Percentiles rank a stretch among this genome's conserved stretches.
Conservation (phyloP, 2,797 vertebrate species). For the Halcyon badia region DNA sequence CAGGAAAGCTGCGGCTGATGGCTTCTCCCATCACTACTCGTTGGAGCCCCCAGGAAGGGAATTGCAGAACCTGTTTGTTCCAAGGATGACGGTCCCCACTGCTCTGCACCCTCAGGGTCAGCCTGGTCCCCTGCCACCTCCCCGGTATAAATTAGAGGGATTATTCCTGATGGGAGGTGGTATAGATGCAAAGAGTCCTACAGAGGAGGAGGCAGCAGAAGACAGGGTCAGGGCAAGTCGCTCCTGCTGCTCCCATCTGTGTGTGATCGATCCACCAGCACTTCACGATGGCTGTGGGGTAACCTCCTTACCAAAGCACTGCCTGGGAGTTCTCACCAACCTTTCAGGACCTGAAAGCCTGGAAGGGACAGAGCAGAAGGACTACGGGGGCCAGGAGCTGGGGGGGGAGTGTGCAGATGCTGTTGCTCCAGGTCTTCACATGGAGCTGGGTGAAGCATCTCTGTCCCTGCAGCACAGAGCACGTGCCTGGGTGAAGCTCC, state of each 20-base stretch:
- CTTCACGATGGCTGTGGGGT: not conserved
- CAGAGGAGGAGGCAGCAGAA: not conserved
- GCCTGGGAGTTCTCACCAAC: not conserved
- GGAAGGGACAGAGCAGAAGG: not conserved
- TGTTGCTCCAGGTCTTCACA: not conserved
- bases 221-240: not conserved
- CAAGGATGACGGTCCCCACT: not conserved
- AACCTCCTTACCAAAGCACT: not conserved
- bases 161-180: not conserved
- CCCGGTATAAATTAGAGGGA: not conserved
- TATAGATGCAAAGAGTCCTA: not conserved
- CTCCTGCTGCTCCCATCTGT: accelerated
- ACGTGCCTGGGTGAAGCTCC: not conserved
- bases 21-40: not conserved
- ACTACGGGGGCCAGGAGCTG: accelerated
- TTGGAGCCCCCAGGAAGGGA: not conserved
- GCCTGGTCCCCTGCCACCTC: not conserved
- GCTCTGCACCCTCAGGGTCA: not conserved
- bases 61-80: not conserved
- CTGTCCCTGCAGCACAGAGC: not conserved
- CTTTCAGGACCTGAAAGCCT: not conserved
- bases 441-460: not conserved
- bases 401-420: not conserved
- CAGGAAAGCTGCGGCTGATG: not conserved
- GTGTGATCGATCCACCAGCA: accelerated